These are phyloP conservation scores for Panthera tigris DNA, from an alignment of 2,113 vertebrate genomes.

Conservation along the genomic window DNA sequence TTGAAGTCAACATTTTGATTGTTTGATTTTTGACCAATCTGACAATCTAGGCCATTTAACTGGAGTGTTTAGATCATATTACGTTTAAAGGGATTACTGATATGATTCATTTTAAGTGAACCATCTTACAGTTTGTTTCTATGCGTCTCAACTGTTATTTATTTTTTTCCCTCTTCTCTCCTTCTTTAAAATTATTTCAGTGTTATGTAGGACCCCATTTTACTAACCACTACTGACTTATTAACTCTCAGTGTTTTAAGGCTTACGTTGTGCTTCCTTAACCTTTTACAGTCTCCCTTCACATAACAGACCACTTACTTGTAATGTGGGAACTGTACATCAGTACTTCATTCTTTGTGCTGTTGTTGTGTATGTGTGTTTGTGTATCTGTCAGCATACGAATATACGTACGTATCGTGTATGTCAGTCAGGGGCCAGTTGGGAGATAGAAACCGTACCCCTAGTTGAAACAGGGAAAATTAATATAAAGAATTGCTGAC, in stretches of 20 bases:
- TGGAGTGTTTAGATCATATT: background rate
- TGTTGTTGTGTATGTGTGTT: background rate
- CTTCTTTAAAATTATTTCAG: background rate
- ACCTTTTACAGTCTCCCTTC: background rate
- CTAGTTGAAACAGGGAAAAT: background rate
- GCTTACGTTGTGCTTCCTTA: background rate
- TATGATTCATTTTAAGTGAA: background rate
- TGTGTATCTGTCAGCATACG: background rate
- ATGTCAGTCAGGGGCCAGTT: background rate
- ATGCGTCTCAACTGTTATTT: background rate
- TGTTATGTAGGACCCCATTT: background rate
- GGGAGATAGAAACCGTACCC: background rate
- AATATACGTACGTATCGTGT: background rate
- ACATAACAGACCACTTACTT: background rate
- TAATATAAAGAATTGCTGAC: background rate
- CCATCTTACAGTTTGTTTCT: background rate
- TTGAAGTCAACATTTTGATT: background rate
- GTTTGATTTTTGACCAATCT: background rate
- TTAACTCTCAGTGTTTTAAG: background rate
- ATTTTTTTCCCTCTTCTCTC: background rate
- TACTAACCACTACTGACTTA: background rate
- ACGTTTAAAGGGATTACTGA: background rate
- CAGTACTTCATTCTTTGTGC: background rate
- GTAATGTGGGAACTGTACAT: background rate
- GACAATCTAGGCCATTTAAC: background rate